These are phyloP conservation scores for Arvicanthis niloticus DNA, from an alignment of 2,113 vertebrate genomes.

Conservation along the genomic window DNA sequence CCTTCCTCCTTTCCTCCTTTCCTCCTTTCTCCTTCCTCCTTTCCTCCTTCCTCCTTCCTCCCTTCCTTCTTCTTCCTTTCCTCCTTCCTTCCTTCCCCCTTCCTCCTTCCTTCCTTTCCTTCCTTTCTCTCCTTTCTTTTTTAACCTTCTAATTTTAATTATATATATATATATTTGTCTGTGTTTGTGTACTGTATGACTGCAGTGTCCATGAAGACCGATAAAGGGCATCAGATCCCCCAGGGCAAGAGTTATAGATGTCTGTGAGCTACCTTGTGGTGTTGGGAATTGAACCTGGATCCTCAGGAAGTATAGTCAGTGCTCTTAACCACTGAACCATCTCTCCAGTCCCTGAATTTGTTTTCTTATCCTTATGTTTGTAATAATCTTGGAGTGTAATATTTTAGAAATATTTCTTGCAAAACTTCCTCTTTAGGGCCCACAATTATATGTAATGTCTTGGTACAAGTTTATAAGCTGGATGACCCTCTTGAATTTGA, in stretches of 20 bases:
- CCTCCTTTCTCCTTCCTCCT: fast-evolving
- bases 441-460: neutral
- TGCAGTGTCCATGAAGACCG: neutral
- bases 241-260: neutral
- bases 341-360: neutral
- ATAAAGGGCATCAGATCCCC: too few relatives aligned
- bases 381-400: slow-evolving; percentile 25
- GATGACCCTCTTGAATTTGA: neutral
- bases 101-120: neutral
- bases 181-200: neutral
- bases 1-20: too few relatives aligned
- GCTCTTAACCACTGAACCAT: neutral
- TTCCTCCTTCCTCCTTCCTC: too few relatives aligned
- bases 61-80: neutral
- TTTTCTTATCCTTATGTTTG: slow-evolving; percentile 20
- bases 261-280: neutral
- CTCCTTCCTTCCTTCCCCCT: neutral
- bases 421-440: neutral
- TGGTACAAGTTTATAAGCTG: neutral
- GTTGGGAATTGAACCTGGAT: neutral
- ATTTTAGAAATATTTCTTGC: neutral
- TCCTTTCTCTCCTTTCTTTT: neutral
- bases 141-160: neutral
- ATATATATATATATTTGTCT: too few relatives aligned
- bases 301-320: neutral